Evolutionary conservation across 2,113 vertebrate genomes (phyloP), one percentile per base, ranked within the genome.

Genomic region (Candoia aspera): DNA sequence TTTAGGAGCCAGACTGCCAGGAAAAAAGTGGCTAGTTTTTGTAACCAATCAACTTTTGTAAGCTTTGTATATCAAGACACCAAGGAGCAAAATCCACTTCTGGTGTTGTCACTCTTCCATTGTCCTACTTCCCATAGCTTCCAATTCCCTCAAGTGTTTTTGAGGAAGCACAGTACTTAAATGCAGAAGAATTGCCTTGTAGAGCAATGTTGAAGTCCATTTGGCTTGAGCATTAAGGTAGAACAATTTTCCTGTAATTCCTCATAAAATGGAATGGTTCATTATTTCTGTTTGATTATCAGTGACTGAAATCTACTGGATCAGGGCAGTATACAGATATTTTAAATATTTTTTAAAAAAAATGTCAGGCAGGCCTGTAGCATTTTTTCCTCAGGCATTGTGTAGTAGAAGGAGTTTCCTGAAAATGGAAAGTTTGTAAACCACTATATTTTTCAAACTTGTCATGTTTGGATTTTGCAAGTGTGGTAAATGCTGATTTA

Each of bases 401-500:
- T 29, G 13, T 29, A 29, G 59, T 33, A 19, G 21, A 84, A 84
- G 24, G n/a, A 6, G n/a, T 87, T 57, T 87, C 23, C 17, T 68
- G 84, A 87, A 87, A 2, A 4, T 49, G 29, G 17, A 24, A 54
- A 53, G 49, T 62, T 85, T 62, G 58, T 46, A 90, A 53, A 60
- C 46, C 23, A 21, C 15, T 92, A 0, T 37, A 93, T 23, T 90
- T 91, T 24, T 8, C 88, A 90, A 96, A 59, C 2, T 4, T 46
- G 0, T 15, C 2, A 15, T n/a, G 46, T 29, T 58, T 73, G 53
- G 33, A 21, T 91, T 79, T 68, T 29, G 0, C 5, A 46, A 42
- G 24, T 26, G 53, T 6, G 46, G 17, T 87, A 5, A 11, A 86
- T 94, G 86, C 55, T 93, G 90, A 54, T 93, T 92, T 49, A 68